phyloP scores from a whole-genome alignment of 2,113 vertebrate genomes.

The Serinus canaria region DNA sequence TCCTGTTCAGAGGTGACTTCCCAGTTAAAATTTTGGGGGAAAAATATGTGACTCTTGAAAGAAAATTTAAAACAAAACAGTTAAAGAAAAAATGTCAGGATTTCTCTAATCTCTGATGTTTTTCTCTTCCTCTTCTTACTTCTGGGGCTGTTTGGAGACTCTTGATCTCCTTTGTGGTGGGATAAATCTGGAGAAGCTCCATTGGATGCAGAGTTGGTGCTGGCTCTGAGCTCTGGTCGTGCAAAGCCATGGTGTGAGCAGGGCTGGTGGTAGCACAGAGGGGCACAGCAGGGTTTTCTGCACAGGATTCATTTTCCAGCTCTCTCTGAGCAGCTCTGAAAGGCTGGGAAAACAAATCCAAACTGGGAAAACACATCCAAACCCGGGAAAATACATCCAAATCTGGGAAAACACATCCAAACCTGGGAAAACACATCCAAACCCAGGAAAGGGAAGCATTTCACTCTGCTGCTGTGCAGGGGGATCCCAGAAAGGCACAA shows the following conservation, averaged over 20 bases:
- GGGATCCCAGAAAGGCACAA: neutral
- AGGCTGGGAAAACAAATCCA: neutral
- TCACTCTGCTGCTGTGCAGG: neutral
- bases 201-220: accelerated
- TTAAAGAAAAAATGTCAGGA: neutral
- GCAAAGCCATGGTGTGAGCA: neutral
- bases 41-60: neutral
- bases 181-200: neutral
- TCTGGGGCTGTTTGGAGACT: neutral
- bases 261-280: neutral
- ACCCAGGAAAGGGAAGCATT: neutral
- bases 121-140: neutral
- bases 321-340: neutral
- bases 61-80: neutral
- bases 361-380: neutral
- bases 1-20: conserved; percentile 34
- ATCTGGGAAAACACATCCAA: neutral
- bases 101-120: neutral
- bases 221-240: accelerated
- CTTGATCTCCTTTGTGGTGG: neutral
- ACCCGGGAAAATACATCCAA: neutral
- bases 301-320: conserved; percentile 1
- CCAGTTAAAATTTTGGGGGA: neutral
- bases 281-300: neutral
- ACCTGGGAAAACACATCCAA: neutral